Evolutionary conservation across 2,888 invertebrate genomes (phyloP).

Genomic region (Dasypogon diadema): DNA sequence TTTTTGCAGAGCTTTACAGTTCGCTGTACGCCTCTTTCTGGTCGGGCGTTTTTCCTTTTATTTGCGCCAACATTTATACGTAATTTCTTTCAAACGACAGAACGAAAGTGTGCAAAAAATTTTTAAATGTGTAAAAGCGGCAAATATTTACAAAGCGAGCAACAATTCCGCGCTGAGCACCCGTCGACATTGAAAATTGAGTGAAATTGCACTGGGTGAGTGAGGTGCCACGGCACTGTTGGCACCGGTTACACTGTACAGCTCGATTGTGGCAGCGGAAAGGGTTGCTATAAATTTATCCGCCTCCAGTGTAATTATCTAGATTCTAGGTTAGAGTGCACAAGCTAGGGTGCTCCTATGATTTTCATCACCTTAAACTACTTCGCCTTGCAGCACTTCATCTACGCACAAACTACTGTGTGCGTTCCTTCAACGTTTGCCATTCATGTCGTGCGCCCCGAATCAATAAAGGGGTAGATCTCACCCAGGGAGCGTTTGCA

Average conservation of each 20-base stretch:
- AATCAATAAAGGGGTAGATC: slow-evolving; percentile 17
- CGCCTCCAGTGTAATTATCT: slow-evolving; percentile 3
- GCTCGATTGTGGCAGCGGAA: not conserved
- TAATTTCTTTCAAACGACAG: slow-evolving; percentile 22
- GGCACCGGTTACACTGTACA: not conserved
- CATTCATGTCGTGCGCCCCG: not conserved
- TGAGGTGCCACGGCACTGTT: not conserved
- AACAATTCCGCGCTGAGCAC: not conserved
- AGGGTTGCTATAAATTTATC: not conserved
- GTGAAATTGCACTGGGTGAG: not conserved
- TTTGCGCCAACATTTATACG: slow-evolving; percentile 3
- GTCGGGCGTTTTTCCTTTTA: not conserved
- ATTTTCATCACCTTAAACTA: not conserved
- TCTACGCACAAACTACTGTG: not conserved
- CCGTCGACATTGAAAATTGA: slow-evolving; percentile 1
- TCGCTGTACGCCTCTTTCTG: slow-evolving; percentile 11
- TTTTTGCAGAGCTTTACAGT: not conserved
- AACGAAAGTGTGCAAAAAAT: not conserved
- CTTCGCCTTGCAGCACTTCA: not conserved
- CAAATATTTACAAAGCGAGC: slow-evolving; percentile 14
- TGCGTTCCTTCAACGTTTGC: not conserved
- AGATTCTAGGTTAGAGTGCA: not conserved
- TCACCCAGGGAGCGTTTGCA: too few relatives aligned
- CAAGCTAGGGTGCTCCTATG: not conserved
- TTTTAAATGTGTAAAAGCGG: slow-evolving; percentile 23